Base-by-base conservation (phyloP, 2,888 invertebrate species). In the Fabriciana adippe region DNA sequence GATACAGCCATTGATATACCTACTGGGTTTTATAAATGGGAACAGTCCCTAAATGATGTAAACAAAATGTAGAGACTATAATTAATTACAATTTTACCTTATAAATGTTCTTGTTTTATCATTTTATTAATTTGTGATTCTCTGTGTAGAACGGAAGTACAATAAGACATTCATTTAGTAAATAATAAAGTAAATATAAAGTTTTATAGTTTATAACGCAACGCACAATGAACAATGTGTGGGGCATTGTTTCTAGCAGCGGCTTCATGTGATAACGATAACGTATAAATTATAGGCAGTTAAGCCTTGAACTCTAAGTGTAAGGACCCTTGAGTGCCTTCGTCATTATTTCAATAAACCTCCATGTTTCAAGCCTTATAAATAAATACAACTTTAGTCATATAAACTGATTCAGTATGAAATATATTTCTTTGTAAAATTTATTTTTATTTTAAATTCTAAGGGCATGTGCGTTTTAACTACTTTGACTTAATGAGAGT, bases 251-350 rank as follows among this genome's bases (percentile, higher is more conserved):
- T 76, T 74, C 75, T 79, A 80, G 79, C 73, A 75, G 64, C 54
- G 63, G 66, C 66, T 68, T 75, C 75, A 75, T 81, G 84, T 81
- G 84, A 86, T 87, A 84, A 80, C 78, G 85, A 85, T 86, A 87
- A 78, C 78, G 78, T 65, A 75, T 81, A 82, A 87, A 79, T 85
- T 81, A 86, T 81, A 79, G 75, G 79, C 79, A 76, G 72, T 69
- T 81, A 79, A 84, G 81, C 89, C 90, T 89, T 89, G 90, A 90
- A 88, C 90, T 84, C 83, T 76, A 78, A 77, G 84, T 79, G 83
- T 85, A 87, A 87, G 82, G 87, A 87, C 84, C 87, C 85, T 81
- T 78, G 72, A 72, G 66, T 68, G 69, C 81, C 81, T 76, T 56
- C 57, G 57, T 78, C 78, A 80, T 83, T 85, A 83, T 85, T 83